Evolutionary conservation across 2,797 vertebrate genomes (phyloP), one percentile per base, ranked within the genome.

Genomic region (Hoplostethus mediterraneus): DNA sequence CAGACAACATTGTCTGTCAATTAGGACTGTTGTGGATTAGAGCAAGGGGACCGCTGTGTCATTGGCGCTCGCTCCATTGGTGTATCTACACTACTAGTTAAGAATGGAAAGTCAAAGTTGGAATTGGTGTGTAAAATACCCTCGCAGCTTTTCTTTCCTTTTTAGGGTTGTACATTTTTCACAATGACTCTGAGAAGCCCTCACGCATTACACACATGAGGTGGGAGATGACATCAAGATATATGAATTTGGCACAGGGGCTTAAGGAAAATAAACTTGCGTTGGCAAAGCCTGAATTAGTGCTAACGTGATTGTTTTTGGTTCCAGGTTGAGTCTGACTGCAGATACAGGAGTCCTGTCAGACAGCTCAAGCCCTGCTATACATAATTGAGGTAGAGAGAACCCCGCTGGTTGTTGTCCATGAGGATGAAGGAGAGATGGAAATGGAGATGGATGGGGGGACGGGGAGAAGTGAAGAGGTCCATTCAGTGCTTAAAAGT

Each of bases 381-480:
- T 85, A 79, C 86, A 84, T 90, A 87, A 90, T 76, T 85, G 77
- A 84, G 74, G 78, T 81, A 77, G 78, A 81, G 71, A 77, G 78
- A 80, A 82, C 67, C 77, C 73, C 3, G 55, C 67, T 74, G 78
- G 84, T 86, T 82, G 77, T 83, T 77, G 80, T 77, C 70, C 68
- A 64, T 17, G 48, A 63, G 67, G 58, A 81, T 71, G 72, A 78
- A 86, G 73, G 79, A 53, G 71, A 56, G 54, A 63, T 0, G 16
- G 71, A 60, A 40, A 51, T 47, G 61, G 65, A 82, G 80, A 83
- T 76, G 51, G 56, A 79, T 75, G 72, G 57, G 57, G 79, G 65
- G 64, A 65, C 12, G 30, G 71, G 33, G 65, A 66, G 64, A 54
- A 67, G 75, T 52, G 54, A 44, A 68, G 71, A 77, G 72, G 53